These are phyloP conservation scores for Pammene fasciana DNA, from an alignment of 2,888 invertebrate genomes.

Conservation along the genomic window DNA sequence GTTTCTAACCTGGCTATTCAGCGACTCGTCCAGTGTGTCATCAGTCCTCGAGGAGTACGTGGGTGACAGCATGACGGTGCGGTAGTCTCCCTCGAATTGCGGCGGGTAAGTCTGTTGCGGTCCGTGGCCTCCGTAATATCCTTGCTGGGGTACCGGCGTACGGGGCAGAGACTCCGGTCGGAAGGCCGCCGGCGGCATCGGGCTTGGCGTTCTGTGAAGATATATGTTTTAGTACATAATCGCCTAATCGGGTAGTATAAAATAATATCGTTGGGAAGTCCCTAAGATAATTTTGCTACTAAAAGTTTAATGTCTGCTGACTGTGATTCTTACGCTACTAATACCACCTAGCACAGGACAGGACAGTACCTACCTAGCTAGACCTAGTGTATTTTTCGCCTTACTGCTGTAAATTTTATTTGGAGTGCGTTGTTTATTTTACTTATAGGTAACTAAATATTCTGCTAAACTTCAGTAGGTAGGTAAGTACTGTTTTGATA, in stretches of 20 bases:
- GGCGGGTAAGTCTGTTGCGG: conserved; percentile 74
- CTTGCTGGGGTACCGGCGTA: conserved; percentile 67
- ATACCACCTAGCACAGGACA: no score
- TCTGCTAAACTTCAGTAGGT: no score
- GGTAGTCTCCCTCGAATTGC: conserved; percentile 70
- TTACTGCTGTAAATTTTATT: not conserved
- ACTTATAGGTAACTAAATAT: not conserved
- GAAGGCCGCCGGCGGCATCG: conserved; percentile 72
- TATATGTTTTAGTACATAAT: not conserved
- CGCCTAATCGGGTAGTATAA: no score
- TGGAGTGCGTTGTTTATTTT: not conserved
- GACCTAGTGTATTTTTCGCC: no score
- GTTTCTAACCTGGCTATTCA: conserved; percentile 79
- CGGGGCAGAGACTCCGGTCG: conserved; percentile 83
- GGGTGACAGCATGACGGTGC: conserved; percentile 68
- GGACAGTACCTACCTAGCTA: no score
- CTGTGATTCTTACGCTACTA: not conserved
- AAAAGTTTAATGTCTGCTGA: no score
- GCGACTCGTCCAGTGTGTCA: conserved; percentile 77
- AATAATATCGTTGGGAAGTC: no score
- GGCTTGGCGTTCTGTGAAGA: conserved; percentile 77
- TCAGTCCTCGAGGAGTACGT: conserved; percentile 68
- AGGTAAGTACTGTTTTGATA: not conserved
- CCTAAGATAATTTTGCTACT: no score
- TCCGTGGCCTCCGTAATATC: conserved; percentile 47